Evolutionary conservation across 2,888 invertebrate species (phyloP).

Genomic region (Dynastes grantii): DNA sequence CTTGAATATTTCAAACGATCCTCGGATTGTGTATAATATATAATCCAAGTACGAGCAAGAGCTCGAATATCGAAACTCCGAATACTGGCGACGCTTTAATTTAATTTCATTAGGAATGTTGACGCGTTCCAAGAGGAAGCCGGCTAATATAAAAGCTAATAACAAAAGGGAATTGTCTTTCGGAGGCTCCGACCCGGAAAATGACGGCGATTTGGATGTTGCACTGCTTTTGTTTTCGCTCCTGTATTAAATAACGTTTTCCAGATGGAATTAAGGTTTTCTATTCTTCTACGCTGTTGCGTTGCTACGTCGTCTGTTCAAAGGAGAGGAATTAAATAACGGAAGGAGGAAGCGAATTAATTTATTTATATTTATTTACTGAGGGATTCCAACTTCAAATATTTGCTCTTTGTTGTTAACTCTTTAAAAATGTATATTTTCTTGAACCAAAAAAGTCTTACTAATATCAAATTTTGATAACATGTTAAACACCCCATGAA

Average conservation of each 20-base stretch:
- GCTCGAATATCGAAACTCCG: slow-evolving; percentile 32
- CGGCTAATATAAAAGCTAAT: slow-evolving; percentile 55
- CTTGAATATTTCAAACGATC: slow-evolving; percentile 19
- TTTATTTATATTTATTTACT: background rate
- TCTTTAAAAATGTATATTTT: no score
- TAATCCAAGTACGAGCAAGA: background rate
- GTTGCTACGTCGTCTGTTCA: background rate
- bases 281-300: background rate
- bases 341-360: background rate
- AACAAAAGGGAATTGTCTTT: slow-evolving; percentile 53
- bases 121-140: slow-evolving; percentile 50
- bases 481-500: no score
- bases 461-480: no score
- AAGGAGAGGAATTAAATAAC: background rate
- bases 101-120: slow-evolving; percentile 55
- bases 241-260: slow-evolving; percentile 48
- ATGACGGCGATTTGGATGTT: slow-evolving; percentile 54
- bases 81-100: slow-evolving; percentile 53
- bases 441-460: no score
- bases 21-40: background rate
- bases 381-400: no score
- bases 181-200: slow-evolving; percentile 35
- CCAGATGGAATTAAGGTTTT: slow-evolving; percentile 28
- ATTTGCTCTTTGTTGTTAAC: no score
- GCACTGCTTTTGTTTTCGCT: slow-evolving; percentile 51